These are phyloP conservation scores for Lissocephala sabroskyi DNA, from an alignment of 2,888 invertebrate species.

Conservation along the genomic window DNA sequence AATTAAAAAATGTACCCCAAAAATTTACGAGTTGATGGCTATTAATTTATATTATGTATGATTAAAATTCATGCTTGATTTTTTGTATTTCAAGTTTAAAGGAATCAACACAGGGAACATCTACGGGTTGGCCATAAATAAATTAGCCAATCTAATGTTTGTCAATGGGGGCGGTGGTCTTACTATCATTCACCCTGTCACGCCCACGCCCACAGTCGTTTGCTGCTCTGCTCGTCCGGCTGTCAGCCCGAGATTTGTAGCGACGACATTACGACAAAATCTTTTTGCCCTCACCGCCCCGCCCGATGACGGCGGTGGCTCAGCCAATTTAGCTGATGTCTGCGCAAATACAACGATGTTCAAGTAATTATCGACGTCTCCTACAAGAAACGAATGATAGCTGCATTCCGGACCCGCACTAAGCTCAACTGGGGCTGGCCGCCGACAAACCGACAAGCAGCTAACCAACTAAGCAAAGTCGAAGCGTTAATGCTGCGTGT, in stretches of 20 bases:
- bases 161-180: constrained; percentile 39
- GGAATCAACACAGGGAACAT: background rate
- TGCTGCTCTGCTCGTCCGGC: constrained; percentile 11
- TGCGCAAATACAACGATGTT: constrained; percentile 41
- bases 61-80: constrained; percentile 10
- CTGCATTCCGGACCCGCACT: constrained; percentile 19
- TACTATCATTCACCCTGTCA: constrained; percentile 42
- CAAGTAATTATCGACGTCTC: constrained; percentile 57
- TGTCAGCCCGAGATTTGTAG: constrained; percentile 54
- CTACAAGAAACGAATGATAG: constrained; percentile 23
- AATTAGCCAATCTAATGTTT: constrained; percentile 50
- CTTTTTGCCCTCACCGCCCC: constrained; percentile 26
- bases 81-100: too few species aligned
- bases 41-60: constrained; percentile 57
- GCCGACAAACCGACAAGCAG: constrained; percentile 19
- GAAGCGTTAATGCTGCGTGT: constrained; percentile 61
- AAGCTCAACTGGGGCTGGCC: too few species aligned
- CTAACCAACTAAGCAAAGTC: constrained; percentile 15
- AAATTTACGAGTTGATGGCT: constrained; percentile 48
- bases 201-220: background rate
- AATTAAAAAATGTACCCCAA: constrained; percentile 2
- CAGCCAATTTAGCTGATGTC: constrained; percentile 58
- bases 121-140: constrained; percentile 36
- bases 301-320: constrained; percentile 5
- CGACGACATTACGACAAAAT: constrained; percentile 42